Evolutionary conservation across 2,113 vertebrate genomes (phyloP).

Genomic region (Orycteropus afer): DNA sequence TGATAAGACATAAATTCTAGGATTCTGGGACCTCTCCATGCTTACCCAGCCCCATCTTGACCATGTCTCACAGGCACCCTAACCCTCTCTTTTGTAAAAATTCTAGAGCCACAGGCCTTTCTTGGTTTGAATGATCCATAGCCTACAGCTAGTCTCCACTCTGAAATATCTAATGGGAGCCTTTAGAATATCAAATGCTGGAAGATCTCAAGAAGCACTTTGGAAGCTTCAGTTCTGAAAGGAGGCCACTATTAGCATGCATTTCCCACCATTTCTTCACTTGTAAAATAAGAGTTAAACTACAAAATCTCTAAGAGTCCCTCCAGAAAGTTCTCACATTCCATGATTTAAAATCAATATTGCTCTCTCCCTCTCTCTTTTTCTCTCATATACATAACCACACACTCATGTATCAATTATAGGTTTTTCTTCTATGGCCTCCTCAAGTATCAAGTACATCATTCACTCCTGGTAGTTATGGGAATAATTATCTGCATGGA

Average conservation of each 20-base stretch:
- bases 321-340: background rate
- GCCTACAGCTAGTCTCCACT: background rate
- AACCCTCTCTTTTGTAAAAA: background rate
- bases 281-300: background rate
- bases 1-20: background rate
- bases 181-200: background rate
- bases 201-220: background rate
- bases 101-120: background rate
- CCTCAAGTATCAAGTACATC: background rate
- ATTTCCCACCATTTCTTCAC: background rate
- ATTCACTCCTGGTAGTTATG: conserved; percentile 19
- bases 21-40: background rate
- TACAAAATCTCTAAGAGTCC: background rate
- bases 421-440: conserved; percentile 14
- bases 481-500: conserved; percentile 23
- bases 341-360: background rate
- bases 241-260: background rate
- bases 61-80: too few relatives aligned
- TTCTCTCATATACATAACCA: background rate
- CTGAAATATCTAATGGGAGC: too few relatives aligned
- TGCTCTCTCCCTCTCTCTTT: background rate
- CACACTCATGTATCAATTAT: background rate
- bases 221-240: background rate
- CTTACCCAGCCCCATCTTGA: background rate
- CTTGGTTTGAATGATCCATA: background rate